Evolutionary conservation across 2,888 invertebrate genomes (phyloP), one percentile per base, ranked within the genome.

Genomic region (Drosophila sordidapex): DNA sequence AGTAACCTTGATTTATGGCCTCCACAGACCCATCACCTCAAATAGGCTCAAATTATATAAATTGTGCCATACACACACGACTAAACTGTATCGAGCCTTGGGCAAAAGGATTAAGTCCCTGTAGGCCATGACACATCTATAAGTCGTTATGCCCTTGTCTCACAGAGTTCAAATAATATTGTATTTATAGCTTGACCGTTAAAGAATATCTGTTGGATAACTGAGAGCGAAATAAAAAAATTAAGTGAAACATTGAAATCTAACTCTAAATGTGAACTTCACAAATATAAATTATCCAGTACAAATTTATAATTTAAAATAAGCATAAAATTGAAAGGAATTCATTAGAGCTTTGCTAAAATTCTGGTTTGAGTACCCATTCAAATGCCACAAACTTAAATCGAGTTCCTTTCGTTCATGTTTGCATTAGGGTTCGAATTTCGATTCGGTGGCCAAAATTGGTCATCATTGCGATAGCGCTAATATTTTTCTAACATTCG

Each of bases 1-100:
- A 83, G 75, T 83, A 89, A 78, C 73, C 74, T 84, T 83, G 87
- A 83, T 89, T 83, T 83, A 89, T 87, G 58, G 72, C 51, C 48
- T 48, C 68, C 66, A 66, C 74, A 69, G 64, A 51, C 60, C 65
- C 66, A 68, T 70, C 79, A 76, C 56, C 67, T 56, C 65, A 83
- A 89, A 84, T 83, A 69, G 82, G 74, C 78, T 84, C 71, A 87
- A 83, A 83, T 83, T 89, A 83, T 84, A 87, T 71, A 89, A 83
- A 83, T 89, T 89, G 87, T 81, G 69, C 65, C 81, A 79, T 61
- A 74, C 38, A 70, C 38, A 49, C 18, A 64, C 29, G 35, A 10
- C 53, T 62, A 64, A 69, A 60, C 67, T 62, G 58, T 57, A 15
- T 33, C 52, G 6, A 46, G 53, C 73, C 54, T 6, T 6, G 6